Base-by-base conservation (phyloP, 2,888 invertebrate genomes). In the Heliconius charithonia region DNA sequence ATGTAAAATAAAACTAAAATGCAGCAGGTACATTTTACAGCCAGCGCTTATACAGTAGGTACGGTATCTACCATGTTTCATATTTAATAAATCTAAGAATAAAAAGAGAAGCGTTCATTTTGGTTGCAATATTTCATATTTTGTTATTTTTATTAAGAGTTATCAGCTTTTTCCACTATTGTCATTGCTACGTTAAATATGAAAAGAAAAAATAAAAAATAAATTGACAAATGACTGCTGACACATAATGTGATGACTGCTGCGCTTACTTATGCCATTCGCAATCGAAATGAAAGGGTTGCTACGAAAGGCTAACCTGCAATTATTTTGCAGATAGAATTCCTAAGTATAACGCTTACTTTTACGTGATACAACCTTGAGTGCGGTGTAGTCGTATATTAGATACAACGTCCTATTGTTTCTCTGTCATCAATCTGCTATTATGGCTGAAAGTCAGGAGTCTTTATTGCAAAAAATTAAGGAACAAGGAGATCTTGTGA, bases 401-500 rank as follows among this genome's bases (percentile, higher is more conserved):
- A 51, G 67, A 71, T 56, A 75, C 62, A 56, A 74, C 73, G 70
- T 76, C 70, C 56, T 59, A 27, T 66, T 77, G 62, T 72, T 66
- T 79, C 41, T 75, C 71, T 71, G 70, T 79, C 75, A 81, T 65
- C 37, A 66, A 65, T 51, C 63, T 62, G 16, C 76, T 78, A 83
- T 66, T 82, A 95, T 95, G 94, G 89, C 93, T 83, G 92, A 92
- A 81, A 85, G 85, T 82, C 91, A 92, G 86, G 93, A 93, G 84
- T 74, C 83, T 80, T 85, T 95, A 82, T 85, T 90, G 79, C 88
- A 90, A 82, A 90, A 93, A 91, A 94, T 95, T 79, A 91, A 94
- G 87, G 93, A 93, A 86, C 98, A 98, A 92, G 98, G 97, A 83
- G 97, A 98, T 89, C 90, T 97, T 84, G 97, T 98, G 75, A 96